Conservation (phyloP, 2,888 invertebrate species). For the Pheosia tremula region DNA sequence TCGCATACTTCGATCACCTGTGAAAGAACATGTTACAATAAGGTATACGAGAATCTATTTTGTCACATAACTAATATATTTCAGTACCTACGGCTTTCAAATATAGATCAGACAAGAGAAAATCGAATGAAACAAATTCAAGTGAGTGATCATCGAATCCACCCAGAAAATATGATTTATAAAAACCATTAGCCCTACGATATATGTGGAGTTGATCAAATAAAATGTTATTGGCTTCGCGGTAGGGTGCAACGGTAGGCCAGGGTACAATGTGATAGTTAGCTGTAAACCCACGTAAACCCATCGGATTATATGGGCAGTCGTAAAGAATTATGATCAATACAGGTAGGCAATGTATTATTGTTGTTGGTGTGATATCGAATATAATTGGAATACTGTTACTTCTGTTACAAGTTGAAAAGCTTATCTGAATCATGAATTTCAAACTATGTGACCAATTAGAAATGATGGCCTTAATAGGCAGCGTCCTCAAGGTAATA, state of each 20-base stretch:
- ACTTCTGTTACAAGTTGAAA: background rate
- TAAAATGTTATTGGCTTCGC: constrained; percentile 46
- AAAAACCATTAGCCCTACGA: constrained; percentile 38
- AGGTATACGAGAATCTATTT: too few relatives aligned
- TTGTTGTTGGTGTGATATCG: background rate
- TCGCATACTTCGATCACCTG: too few relatives aligned
- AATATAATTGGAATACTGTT: background rate
- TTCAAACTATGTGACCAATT: too few relatives aligned
- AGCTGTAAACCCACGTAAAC: constrained; percentile 2
- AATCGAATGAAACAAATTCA: constrained; percentile 38
- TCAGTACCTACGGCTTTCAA: background rate
- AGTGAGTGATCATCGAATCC: constrained; percentile 34
- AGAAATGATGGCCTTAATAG: too few relatives aligned
- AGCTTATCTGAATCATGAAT: too few relatives aligned
- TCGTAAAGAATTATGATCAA: constrained; percentile 5
- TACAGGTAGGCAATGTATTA: background rate
- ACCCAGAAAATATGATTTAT: constrained; percentile 46
- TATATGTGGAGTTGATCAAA: constrained; percentile 42
- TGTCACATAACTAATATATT: background rate
- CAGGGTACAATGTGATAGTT: background rate
- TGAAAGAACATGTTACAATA: too few relatives aligned
- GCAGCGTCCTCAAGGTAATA: too few relatives aligned
- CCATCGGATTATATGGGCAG: background rate
- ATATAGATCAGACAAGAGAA: constrained; percentile 18
- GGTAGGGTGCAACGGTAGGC: constrained; percentile 8